Conservation (phyloP, 1,140 invertebrate species). For the Drosophila eugracilis region DNA sequence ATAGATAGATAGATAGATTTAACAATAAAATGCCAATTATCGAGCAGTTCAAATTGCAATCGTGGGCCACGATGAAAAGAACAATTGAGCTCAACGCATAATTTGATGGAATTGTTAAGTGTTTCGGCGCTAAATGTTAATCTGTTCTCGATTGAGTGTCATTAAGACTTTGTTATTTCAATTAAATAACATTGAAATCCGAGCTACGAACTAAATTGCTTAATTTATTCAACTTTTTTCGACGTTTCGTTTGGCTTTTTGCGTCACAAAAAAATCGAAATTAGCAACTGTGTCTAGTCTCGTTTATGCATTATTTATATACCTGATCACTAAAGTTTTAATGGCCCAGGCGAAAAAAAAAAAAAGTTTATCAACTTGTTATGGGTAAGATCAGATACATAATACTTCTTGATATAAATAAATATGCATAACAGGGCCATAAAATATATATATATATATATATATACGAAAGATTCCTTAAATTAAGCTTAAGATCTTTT, state of each 20-base stretch:
- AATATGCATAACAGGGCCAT: conserved; percentile 32
- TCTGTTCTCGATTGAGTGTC: conserved; percentile 43
- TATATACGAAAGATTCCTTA: conserved; percentile 13
- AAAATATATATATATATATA: too few species aligned
- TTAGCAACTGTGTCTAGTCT: conserved; percentile 56
- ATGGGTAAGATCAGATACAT: conserved; percentile 40
- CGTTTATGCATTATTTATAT: conserved; percentile 61
- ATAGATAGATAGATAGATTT: too few species aligned
- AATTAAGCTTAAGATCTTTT: conserved; percentile 1
- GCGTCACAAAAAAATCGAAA: conserved; percentile 54
- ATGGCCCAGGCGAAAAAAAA: conserved; percentile 38
- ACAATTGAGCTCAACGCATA: conserved; percentile 47
- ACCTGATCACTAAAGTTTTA: conserved; percentile 47
- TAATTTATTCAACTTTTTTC: conserved; percentile 59
- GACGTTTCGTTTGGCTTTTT: background rate
- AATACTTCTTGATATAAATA: conserved; percentile 32
- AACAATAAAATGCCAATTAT: conserved; percentile 52
- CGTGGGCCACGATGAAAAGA: conserved; percentile 7
- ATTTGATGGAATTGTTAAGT: conserved; percentile 28
- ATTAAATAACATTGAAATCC: conserved; percentile 54
- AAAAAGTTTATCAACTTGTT: conserved; percentile 52
- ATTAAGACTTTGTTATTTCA: conserved; percentile 61
- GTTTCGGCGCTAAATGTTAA: conserved; percentile 42
- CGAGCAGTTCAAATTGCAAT: background rate
- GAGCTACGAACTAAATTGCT: conserved; percentile 42